A percentile compares a stretch with the other conserved stretches of the same genome.
phyloP scores from a whole-genome alignment of 2,113 vertebrate species.

The Crotalus helleri region DNA sequence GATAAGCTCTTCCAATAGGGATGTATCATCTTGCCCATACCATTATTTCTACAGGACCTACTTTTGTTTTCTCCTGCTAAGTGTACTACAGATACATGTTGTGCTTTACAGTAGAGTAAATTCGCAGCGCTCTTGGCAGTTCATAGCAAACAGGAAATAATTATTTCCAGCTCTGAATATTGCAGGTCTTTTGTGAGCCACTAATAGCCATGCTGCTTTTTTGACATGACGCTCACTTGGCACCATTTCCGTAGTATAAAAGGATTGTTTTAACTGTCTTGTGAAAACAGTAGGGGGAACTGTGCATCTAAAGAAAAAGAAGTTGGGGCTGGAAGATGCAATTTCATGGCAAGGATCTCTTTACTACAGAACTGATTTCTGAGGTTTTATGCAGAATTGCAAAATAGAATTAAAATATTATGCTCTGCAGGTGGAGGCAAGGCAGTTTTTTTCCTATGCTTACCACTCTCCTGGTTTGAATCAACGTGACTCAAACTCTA shows the following conservation, averaged over 20 bases:
- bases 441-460: slow-evolving; percentile 37
- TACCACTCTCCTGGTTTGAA: slow-evolving; percentile 5
- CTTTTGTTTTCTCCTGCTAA: slow-evolving; percentile 27
- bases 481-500: neutral
- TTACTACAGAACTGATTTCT: slow-evolving; percentile 28
- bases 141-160: slow-evolving; percentile 59
- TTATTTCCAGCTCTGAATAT: slow-evolving; percentile 62
- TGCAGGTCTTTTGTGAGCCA: slow-evolving; percentile 51
- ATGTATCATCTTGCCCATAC: slow-evolving; percentile 9
- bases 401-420: slow-evolving; percentile 1
- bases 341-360: slow-evolving; percentile 11
- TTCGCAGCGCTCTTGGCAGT: slow-evolving; percentile 51
- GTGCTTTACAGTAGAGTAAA: slow-evolving; percentile 43
- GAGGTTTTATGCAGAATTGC: slow-evolving; percentile 1
- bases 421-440: neutral
- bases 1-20: slow-evolving; percentile 38
- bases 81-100: slow-evolving; percentile 31
- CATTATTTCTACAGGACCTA: slow-evolving; percentile 39
- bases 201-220: slow-evolving; percentile 62
- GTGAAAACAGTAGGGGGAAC: slow-evolving; percentile 41
- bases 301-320: neutral
- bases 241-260: slow-evolving; percentile 55
- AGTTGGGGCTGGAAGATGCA: neutral
- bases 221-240: slow-evolving; percentile 53
- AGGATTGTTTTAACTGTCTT: slow-evolving; percentile 27